Conservation (phyloP, 2,113 vertebrate genomes). For the Cacatua alba region DNA sequence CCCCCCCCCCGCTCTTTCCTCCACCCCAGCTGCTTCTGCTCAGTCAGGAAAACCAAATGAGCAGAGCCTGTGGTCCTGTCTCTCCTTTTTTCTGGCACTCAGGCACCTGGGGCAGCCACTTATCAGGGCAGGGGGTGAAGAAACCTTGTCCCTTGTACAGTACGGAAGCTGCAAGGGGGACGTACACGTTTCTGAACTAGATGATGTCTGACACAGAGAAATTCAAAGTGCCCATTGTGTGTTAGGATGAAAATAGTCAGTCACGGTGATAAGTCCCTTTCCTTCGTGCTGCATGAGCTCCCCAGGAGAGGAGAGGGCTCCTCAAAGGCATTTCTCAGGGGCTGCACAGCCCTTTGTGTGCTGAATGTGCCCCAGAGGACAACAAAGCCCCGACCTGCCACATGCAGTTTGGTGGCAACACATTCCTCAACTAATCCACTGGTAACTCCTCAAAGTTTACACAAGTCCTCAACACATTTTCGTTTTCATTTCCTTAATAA, state of each 20-base stretch:
- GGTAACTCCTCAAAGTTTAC: neutral
- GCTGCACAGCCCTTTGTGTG: neutral
- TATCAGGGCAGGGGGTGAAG: neutral
- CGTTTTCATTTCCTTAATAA: neutral
- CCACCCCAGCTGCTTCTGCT: neutral
- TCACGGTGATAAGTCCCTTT: neutral
- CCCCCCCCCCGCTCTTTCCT: neutral
- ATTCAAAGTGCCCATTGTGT: accelerated
- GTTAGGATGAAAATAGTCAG: neutral
- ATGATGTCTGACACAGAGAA: accelerated
- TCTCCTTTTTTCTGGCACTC: neutral
- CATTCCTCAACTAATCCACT: neutral
- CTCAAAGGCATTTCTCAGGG: neutral
- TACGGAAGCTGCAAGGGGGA: neutral
- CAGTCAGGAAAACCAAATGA: neutral
- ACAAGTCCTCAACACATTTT: neutral
- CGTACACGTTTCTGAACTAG: neutral
- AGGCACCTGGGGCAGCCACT: neutral
- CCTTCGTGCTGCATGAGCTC: neutral
- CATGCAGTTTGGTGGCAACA: neutral
- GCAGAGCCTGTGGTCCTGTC: neutral
- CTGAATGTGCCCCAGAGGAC: neutral
- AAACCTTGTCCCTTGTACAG: neutral
- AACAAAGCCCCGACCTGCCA: neutral
- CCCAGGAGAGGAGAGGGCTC: neutral